These are phyloP conservation scores for Gymnodraco acuticeps DNA, from an alignment of 2,797 vertebrate genomes.

Conservation along the genomic window DNA sequence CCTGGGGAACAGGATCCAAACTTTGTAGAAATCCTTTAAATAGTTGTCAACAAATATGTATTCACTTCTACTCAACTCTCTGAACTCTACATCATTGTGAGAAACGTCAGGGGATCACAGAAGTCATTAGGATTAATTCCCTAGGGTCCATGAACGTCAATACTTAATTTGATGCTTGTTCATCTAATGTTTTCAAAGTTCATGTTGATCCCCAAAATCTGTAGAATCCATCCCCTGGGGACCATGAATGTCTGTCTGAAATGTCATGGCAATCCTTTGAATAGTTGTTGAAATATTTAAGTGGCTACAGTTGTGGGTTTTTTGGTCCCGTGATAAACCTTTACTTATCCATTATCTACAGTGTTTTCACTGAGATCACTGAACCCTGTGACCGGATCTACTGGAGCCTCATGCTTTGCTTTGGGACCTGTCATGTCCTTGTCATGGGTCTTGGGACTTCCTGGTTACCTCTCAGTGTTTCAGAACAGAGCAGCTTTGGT, in stretches of 20 bases:
- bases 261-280: neutral
- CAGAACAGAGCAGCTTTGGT: neutral
- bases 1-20: no score
- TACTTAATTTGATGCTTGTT: neutral
- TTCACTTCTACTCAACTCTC: neutral
- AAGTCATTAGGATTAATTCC: neutral
- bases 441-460: slow-evolving; percentile 4
- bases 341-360: neutral
- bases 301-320: neutral
- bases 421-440: neutral
- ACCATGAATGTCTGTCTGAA: neutral
- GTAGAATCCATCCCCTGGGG: neutral
- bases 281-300: neutral
- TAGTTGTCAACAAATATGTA: no score
- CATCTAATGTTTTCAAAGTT: neutral
- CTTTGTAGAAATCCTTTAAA: no score
- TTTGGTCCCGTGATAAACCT: neutral
- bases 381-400: neutral
- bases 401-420: neutral
- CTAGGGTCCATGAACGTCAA: neutral
- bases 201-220: no score
- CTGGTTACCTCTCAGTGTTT: neutral
- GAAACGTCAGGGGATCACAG: neutral
- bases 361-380: neutral
- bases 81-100: neutral